Evolutionary conservation across 1,140 invertebrate genomes (phyloP).

Genomic region (Steinernema feltiae): DNA sequence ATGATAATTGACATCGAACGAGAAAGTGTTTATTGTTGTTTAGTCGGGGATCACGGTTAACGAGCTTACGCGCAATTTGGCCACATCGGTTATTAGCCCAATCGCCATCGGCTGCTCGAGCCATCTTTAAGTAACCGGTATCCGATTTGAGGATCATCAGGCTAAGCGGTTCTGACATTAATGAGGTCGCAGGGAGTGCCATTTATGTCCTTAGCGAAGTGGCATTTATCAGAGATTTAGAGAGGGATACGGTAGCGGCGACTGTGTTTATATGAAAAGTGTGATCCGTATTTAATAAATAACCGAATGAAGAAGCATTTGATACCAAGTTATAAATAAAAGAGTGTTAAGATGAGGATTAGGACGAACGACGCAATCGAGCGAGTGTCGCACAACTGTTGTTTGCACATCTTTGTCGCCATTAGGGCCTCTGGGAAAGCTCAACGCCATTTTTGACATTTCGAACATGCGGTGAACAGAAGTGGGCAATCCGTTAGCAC

Average conservation of each 20-base stretch:
- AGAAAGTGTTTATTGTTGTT: conserved; percentile 5
- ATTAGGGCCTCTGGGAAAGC: background rate
- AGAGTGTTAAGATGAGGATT: background rate
- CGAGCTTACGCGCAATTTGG: conserved; percentile 13
- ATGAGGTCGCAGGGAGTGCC: conserved; percentile 10
- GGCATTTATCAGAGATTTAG: background rate
- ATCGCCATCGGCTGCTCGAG: background rate
- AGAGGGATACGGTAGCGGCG: background rate
- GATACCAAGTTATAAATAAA: conserved; percentile 7
- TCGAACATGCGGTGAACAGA: background rate
- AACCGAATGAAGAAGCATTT: background rate
- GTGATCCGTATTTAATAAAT: conserved; percentile 12
- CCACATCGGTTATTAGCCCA: conserved; percentile 5
- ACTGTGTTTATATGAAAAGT: conserved; percentile 2
- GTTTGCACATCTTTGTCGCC: background rate
- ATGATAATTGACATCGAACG: conserved; percentile 2
- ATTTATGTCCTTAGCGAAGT: background rate
- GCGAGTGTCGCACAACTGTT: background rate
- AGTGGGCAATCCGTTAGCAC: conserved; percentile 3
- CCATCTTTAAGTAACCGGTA: background rate
- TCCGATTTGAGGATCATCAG: background rate
- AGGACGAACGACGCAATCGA: background rate
- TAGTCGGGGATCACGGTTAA: background rate
- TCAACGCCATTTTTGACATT: background rate
- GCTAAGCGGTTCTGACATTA: background rate